A percentile compares a stretch with the other conserved stretches of the same genome.
Conservation (phyloP, 92 coral and sea anemone genomes). For the Pocillopora meandrina region DNA sequence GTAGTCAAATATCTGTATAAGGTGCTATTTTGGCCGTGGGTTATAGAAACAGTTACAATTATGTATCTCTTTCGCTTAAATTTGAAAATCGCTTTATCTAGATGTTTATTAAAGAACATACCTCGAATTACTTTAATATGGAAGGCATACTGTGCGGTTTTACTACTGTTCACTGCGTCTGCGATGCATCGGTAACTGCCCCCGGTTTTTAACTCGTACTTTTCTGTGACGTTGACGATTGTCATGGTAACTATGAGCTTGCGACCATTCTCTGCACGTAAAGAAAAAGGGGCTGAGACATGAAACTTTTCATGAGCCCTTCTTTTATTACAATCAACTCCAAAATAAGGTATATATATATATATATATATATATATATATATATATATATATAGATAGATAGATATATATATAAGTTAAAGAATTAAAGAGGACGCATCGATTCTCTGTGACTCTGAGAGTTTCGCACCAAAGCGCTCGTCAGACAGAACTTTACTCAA, state of each 20-base stretch:
- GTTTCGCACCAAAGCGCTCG: too few relatives aligned
- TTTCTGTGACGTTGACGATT: conserved; percentile 2
- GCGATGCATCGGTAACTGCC: conserved; percentile 10
- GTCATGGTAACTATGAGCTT: conserved; percentile 22
- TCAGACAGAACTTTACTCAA: too few relatives aligned
- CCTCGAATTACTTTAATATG: conserved; percentile 3
- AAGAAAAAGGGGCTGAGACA: too few relatives aligned
- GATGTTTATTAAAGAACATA: neutral
- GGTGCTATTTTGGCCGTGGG: too few relatives aligned
- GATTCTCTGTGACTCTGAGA: too few relatives aligned
- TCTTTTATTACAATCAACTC: neutral
- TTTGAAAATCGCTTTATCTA: neutral
- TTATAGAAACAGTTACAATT: too few relatives aligned
- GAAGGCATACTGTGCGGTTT: neutral
- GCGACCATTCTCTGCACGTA: conserved; percentile 19
- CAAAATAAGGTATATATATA: neutral
- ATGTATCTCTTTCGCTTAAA: neutral
- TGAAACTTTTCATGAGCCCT: neutral
- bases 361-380: too few relatives aligned
- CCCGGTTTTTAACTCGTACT: neutral
- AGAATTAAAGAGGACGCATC: too few relatives aligned
- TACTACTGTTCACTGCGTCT: neutral
- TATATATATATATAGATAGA: too few relatives aligned
- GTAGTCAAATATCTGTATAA: too few relatives aligned
- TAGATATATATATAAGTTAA: too few relatives aligned